Evolutionary conservation across 2,797 vertebrate species (phyloP).

Genomic region (Hyperoplus lanceolatus): DNA sequence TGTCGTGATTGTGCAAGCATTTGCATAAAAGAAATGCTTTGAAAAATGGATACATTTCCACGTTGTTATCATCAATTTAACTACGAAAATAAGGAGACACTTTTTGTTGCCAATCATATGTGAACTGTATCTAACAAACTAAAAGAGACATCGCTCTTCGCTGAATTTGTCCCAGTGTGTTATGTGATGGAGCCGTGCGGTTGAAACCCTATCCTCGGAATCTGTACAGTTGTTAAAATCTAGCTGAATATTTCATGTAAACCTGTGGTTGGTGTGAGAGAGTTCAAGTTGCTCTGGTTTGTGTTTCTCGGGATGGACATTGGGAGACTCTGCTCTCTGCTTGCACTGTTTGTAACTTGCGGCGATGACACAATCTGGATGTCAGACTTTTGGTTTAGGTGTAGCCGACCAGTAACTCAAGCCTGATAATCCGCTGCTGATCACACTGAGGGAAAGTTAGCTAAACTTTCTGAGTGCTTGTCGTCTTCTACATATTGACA

Average conservation of each 20-base stretch:
- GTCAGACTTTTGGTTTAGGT: slow-evolving; percentile 52
- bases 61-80: not conserved
- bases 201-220: not conserved
- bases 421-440: slow-evolving; percentile 58
- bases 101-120: not conserved
- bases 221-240: slow-evolving; percentile 25
- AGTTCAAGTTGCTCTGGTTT: slow-evolving; percentile 56
- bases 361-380: slow-evolving; percentile 52
- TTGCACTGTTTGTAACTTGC: slow-evolving; percentile 49
- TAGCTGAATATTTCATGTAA: slow-evolving; percentile 62
- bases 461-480: slow-evolving; percentile 64
- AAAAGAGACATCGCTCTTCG: not conserved
- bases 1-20: not conserved
- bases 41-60: not conserved
- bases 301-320: slow-evolving; percentile 48
- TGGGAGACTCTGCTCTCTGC: slow-evolving; percentile 45
- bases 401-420: slow-evolving; percentile 67
- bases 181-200: not conserved
- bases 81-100: not conserved
- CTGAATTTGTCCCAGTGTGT: not conserved
- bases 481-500: slow-evolving; percentile 41
- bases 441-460: slow-evolving; percentile 58
- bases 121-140: slow-evolving; percentile 7
- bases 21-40: slow-evolving; percentile 10
- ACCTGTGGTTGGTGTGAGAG: slow-evolving; percentile 46